Conservation (phyloP, 2,797 vertebrate species). For the Arvicola amphibius region DNA sequence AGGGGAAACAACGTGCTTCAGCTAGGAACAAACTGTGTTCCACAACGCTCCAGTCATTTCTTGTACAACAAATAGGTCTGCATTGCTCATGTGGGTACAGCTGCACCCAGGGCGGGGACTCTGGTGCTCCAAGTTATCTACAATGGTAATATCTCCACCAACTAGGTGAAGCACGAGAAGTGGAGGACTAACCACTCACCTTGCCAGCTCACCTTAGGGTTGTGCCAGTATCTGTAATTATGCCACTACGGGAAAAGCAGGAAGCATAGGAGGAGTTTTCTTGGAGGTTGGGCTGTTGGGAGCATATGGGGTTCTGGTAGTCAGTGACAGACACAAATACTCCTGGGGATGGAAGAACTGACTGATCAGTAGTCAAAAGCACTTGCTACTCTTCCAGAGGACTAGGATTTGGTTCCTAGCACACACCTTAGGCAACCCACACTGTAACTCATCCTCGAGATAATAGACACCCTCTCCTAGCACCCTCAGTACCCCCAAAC, state of each 20-base stretch:
- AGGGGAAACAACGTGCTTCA: constrained; percentile 79
- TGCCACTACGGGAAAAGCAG: not conserved
- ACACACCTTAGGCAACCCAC: not conserved
- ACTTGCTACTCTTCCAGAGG: not conserved
- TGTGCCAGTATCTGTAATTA: not conserved
- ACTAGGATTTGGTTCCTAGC: not conserved
- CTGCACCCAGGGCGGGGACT: not conserved
- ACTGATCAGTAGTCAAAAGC: not conserved
- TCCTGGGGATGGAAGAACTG: not conserved
- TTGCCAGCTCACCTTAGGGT: not conserved
- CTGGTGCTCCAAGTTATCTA: not conserved
- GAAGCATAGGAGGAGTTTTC: not conserved
- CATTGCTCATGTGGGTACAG: not conserved
- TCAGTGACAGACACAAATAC: not conserved
- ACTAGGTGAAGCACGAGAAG: not conserved
- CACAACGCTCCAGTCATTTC: constrained; percentile 76
- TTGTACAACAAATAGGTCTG: constrained; percentile 58
- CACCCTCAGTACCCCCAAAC: not conserved
- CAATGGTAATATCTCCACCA: not conserved
- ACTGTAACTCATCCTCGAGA: not conserved
- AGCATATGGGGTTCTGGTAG: fast-evolving
- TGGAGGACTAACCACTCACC: not conserved
- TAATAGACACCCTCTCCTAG: not conserved
- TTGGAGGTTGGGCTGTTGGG: not conserved
- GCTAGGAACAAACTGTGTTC: constrained; percentile 80